Base-by-base conservation (phyloP, 1,140 invertebrate genomes). In the Drosophila willistoni region DNA sequence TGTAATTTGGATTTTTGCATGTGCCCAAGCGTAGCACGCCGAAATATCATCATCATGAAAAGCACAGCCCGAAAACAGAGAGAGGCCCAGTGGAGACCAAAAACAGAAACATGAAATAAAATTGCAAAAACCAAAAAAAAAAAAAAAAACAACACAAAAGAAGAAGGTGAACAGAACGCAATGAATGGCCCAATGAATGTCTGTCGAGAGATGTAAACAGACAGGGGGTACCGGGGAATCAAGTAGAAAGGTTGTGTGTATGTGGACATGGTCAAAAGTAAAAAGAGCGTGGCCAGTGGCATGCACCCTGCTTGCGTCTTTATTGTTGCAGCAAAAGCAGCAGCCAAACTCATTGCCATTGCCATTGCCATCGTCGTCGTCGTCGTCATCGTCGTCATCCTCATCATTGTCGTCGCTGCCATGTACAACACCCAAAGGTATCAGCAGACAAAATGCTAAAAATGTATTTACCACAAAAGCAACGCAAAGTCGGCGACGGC, bases 371-470 rank as follows among this genome's bases (percentile, higher is more conserved):
- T 77, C 42, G 25, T 29, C 44, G 41, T 42, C 54, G 29, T 29
- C 19, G 13, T 65, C 14, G 19, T 56, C 25, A 10, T 42, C n/a
- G 13, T 73, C 64, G 19, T 68, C 68, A 17, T 63, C 25, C 19
- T 66, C 34, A 56, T 60, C 22, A 39, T 63, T 54, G 73, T 77
- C 73, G 73, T 76, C 73, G 47, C 73, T 77, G 67, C 71, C 86
- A 82, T 90, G 86, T 90, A 86, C 86, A 90, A 90, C 85, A 90
- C 86, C 85, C 85, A 90, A 73, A 89, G 80, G 80, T 86, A 90
- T 83, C 89, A 86, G 80, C 89, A 83, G 72, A 84, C 87, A 87
- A 90, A 90, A 89, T 90, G 89, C 89, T 90, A 87, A 87, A 90
- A 90, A 90, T 90, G 87, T 83, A 90, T 90, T 87, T 90, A 90